These are phyloP conservation scores for Drosophila navojoa DNA, from an alignment of 1,140 invertebrate species.

Conservation along the genomic window DNA sequence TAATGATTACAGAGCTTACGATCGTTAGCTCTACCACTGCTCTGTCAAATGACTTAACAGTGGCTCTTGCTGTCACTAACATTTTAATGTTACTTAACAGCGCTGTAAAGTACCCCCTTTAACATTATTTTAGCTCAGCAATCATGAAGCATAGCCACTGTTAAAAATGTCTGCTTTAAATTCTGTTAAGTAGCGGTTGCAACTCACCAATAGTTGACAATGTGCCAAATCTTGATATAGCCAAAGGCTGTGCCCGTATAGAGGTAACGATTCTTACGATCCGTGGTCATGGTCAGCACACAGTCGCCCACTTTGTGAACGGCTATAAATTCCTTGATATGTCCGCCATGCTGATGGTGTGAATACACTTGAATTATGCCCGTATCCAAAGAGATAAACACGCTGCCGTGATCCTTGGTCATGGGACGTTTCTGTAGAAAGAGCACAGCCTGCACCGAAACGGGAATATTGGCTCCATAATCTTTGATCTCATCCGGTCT, in stretches of 20 bases:
- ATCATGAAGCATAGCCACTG: too few species aligned
- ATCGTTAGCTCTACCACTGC: too few species aligned
- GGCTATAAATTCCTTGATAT: conserved; percentile 86
- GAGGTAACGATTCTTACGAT: conserved; percentile 87
- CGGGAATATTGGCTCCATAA: conserved; percentile 51
- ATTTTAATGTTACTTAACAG: too few species aligned
- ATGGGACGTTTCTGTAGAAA: conserved; percentile 85
- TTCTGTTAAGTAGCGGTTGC: background rate
- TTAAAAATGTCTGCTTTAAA: too few species aligned
- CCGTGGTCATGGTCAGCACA: conserved; percentile 87
- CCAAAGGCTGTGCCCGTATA: conserved; percentile 88
- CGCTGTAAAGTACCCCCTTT: too few species aligned
- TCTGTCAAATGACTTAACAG: too few species aligned
- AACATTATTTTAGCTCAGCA: too few species aligned
- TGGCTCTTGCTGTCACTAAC: too few species aligned
- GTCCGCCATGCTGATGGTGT: conserved; percentile 88
- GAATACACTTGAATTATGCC: conserved; percentile 89
- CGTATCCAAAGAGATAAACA: conserved; percentile 88
- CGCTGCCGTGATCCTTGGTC: conserved; percentile 85
- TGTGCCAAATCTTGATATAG: conserved; percentile 90
- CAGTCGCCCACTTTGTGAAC: conserved; percentile 88
- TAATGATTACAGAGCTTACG: too few species aligned
- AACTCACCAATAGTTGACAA: conserved; percentile 86
- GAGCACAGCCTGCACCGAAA: conserved; percentile 85
- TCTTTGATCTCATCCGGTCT: conserved; percentile 38